Percentiles rank a stretch among this genome's conserved stretches.
Conservation (phyloP, 92 coral and sea anemone genomes). For the Zoanthus sociatus region DNA sequence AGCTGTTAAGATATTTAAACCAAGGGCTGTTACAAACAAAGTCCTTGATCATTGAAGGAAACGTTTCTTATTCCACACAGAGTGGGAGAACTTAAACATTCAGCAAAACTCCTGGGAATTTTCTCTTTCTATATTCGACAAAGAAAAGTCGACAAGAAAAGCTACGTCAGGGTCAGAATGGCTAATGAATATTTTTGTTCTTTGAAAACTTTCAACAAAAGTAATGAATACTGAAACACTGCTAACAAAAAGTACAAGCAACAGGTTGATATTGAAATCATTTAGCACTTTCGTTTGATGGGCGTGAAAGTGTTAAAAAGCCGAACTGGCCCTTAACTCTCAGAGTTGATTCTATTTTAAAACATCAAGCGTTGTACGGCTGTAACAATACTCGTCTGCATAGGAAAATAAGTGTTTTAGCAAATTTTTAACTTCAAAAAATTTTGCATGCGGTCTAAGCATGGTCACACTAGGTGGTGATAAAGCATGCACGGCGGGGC, state of each 20-base stretch:
- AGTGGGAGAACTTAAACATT: not conserved
- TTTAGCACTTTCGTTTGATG: not conserved
- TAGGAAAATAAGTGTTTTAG: not conserved
- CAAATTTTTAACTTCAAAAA: not conserved
- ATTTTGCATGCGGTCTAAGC: constrained; percentile 18
- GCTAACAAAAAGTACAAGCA: constrained; percentile 33
- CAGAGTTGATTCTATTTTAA: not conserved
- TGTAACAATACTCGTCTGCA: not conserved
- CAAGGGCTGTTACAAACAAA: not conserved
- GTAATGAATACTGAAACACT: not conserved
- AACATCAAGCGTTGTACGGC: not conserved
- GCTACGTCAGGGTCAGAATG: not conserved
- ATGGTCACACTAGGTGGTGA: constrained; percentile 22
- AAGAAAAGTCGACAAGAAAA: not conserved
- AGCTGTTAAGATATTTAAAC: not conserved
- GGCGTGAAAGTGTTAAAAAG: not conserved
- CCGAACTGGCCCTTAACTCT: not conserved
- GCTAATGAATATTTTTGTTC: not conserved
- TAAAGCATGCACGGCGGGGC: not conserved
- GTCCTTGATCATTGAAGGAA: not conserved
- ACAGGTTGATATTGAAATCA: not conserved
- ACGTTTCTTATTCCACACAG: not conserved
- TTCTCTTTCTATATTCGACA: not conserved
- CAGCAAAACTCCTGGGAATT: not conserved
- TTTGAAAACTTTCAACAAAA: not conserved